Base-by-base conservation (phyloP, 2,113 vertebrate genomes). In the Eclectus roratus region DNA sequence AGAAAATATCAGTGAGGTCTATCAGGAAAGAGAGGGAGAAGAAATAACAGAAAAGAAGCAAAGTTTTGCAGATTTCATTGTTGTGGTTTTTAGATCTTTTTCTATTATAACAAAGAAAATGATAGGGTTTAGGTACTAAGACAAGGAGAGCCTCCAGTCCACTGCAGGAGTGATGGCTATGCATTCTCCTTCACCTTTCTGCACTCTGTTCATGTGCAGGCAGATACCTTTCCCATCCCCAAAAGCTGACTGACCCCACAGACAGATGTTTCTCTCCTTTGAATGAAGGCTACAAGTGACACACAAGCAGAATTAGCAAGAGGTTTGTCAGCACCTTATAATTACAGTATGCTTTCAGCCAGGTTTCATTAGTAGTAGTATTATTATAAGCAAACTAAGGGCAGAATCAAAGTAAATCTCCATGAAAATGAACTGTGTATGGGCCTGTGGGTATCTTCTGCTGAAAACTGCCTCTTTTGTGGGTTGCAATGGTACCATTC, bases 191-290 rank as follows among this genome's bases (percentile, higher is more conserved):
- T 53, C 44, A 46, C 24, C 31, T 61, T 73, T 55, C 35, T 74
- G 21, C 41, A 41, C 10, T 4, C 10, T 29, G 6, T 10, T 29
- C 2, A 1, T 8, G 19, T 39, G 8, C 61, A 53, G 24, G 28
- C 19, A 82, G 71, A 21, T 13, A 15, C 13, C 5, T 29, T 2
- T 15, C 5, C 11, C 4, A 16, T 56, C 14, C 25, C 23, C 1
- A 0, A 52, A 46, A 68, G 52, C 7, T 0, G 25, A 9, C 23
- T 33, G 43, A 64, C 28, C 73, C 74, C 64, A 11, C 24, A 31
- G 47, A 11, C 58, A 52, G 69, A 37, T 44, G 20, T 41, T 69
- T 65, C 72, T 60, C 56, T 74, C 35, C 46, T 65, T 50, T 74
- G 56, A 86, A 81, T 33, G 43, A 70, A 58, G 24, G n/a, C 66